Evolutionary conservation across 2,797 vertebrate genomes (phyloP), one percentile per base, ranked within the genome.

Genomic region (Anabas testudineus): DNA sequence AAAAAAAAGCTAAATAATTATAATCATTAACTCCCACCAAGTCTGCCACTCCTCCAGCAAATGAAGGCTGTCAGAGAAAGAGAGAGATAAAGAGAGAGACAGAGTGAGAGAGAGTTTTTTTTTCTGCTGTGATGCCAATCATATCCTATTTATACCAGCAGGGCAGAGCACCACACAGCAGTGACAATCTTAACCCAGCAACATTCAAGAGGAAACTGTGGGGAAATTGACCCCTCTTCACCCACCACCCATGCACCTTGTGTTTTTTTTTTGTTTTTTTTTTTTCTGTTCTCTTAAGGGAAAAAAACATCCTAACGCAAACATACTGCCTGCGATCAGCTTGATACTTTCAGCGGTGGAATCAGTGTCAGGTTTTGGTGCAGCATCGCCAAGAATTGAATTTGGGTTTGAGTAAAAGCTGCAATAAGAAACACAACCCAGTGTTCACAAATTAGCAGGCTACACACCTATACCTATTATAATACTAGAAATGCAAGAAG

Each of bases 11-110:
- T 36, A 94, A 94, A 95, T 94, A 95, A 95, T 94, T 94, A 95
- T 94, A 93, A 93, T 95, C 92, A 94, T 94, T 95, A 95, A 94
- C 93, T 93, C 93, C 92, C 91, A 93, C 92, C 89, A 94, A 94
- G 92, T 92, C 92, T 93, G 91, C 91, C 92, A 92, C 92, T 93
- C 91, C 93, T 94, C 91, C 87, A 89, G 87, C 88, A 93, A 93
- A 93, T 92, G 92, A 92, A 92, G 85, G 90, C 90, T 93, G 92
- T 93, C 90, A 92, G 90, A 84, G 72, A 83, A 70, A 72, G 79
- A 86, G 76, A 86, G 79, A 81, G 74, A 76, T 56, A 72, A 61
- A 81, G 56, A 83, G 54, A 76, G 69, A 52, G 22, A 48, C 13
- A 51, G 68, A 74, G 61, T 32, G 63, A 76, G 69, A 75, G 86